Evolutionary conservation across 1,140 invertebrate genomes (phyloP).

Genomic region (Camponotus pennsylvanicus): DNA sequence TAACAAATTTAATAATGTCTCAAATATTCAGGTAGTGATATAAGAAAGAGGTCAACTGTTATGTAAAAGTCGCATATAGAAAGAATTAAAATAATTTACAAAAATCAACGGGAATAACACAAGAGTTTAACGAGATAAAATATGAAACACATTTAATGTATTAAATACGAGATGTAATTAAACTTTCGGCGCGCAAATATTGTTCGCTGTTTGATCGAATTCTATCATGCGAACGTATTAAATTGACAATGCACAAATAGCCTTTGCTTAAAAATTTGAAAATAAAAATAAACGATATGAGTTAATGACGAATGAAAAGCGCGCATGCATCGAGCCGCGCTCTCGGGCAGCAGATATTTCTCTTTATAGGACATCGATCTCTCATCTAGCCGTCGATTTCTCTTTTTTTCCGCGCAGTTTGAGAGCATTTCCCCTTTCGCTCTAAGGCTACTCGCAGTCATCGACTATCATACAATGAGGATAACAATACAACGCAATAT

Average conservation of each 20-base stretch:
- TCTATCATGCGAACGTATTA: background rate
- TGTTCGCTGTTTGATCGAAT: background rate
- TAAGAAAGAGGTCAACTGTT: background rate
- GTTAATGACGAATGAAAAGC: conserved; percentile 50
- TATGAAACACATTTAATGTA: background rate
- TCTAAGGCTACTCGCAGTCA: conserved; percentile 63
- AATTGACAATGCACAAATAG: background rate
- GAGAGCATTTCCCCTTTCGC: conserved; percentile 75
- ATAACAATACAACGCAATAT: conserved; percentile 64
- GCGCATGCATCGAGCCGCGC: background rate
- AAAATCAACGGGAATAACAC: background rate
- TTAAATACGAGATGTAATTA: background rate
- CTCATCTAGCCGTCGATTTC: conserved; percentile 75
- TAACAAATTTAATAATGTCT: background rate
- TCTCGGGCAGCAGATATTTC: conserved; percentile 71
- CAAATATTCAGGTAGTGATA: background rate
- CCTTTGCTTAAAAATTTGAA: background rate
- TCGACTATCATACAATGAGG: conserved; percentile 66
- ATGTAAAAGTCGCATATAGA: background rate
- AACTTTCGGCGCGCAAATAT: background rate
- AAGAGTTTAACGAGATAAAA: background rate
- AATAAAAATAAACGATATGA: conserved; percentile 26
- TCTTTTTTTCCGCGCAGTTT: conserved; percentile 75
- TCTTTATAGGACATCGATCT: conserved; percentile 76
- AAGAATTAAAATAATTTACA: background rate